phyloP scores from a whole-genome alignment of 1,140 invertebrate species.

The Oryzaephilus surinamensis region DNA sequence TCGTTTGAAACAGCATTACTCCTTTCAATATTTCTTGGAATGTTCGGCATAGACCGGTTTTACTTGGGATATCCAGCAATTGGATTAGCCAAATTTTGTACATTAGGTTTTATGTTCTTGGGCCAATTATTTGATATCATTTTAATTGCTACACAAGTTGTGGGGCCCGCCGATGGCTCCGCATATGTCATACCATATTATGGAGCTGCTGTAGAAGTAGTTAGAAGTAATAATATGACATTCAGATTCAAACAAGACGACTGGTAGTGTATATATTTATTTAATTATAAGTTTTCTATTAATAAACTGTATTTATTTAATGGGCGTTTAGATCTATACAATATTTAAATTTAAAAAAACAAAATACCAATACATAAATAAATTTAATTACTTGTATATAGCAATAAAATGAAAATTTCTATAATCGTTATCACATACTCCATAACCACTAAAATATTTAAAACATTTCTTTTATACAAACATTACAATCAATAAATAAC shows the following conservation, averaged over 20 bases:
- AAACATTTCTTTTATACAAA: too few relatives aligned
- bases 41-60: constrained; percentile 96
- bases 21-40: constrained; percentile 89
- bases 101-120: constrained; percentile 93
- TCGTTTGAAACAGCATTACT: constrained; percentile 85
- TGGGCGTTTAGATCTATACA: too few relatives aligned
- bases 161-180: constrained; percentile 94
- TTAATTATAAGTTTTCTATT: not conserved
- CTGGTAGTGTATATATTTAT: constrained; percentile 42
- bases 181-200: constrained; percentile 90
- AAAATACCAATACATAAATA: constrained; percentile 7
- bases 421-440: too few relatives aligned
- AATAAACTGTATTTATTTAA: too few relatives aligned
- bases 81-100: constrained; percentile 88
- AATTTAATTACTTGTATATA: constrained; percentile 6
- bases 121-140: constrained; percentile 92
- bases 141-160: constrained; percentile 82
- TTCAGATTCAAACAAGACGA: constrained; percentile 72
- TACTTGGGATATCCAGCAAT: constrained; percentile 94
- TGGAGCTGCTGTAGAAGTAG: constrained; percentile 72
- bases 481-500: too few relatives aligned
- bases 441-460: too few relatives aligned
- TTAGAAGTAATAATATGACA: constrained; percentile 77
- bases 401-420: not conserved
- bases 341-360: constrained; percentile 7